Evolutionary conservation across 2,797 vertebrate genomes (phyloP).

Genomic region (Sandelia bainsii): DNA sequence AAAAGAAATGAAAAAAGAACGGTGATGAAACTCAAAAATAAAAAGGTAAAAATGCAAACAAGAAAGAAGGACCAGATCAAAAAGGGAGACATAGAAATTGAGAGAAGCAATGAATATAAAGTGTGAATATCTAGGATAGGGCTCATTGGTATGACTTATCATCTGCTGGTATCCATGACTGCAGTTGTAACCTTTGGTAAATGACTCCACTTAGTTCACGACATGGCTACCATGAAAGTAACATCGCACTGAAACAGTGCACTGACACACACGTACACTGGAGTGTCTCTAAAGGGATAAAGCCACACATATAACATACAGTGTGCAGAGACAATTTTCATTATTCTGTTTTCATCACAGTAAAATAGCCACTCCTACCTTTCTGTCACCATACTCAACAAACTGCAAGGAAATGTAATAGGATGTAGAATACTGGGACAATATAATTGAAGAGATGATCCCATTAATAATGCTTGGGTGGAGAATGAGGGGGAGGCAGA

Average conservation of each 20-base stretch:
- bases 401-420: conserved; percentile 48
- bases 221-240: conserved; percentile 69
- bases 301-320: conserved; percentile 16
- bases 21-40: conserved; percentile 20
- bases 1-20: conserved; percentile 10
- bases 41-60: conserved; percentile 35
- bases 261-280: conserved; percentile 20
- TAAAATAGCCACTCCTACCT: conserved; percentile 44
- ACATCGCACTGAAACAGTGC: conserved; percentile 59
- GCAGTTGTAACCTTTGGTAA: conserved; percentile 76
- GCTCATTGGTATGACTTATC: conserved; percentile 74
- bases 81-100: conserved; percentile 26
- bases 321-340: conserved; percentile 5
- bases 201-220: conserved; percentile 73
- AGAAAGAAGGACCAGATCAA: conserved; percentile 21
- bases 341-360: conserved; percentile 28
- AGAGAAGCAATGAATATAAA: conserved; percentile 53
- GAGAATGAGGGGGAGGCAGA: conserved; percentile 47
- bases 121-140: conserved; percentile 53
- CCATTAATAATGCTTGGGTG: conserved; percentile 57
- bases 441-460: conserved; percentile 54
- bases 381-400: conserved; percentile 36
- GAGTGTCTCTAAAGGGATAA: conserved; percentile 21
- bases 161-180: conserved; percentile 69
- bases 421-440: conserved; percentile 47